A percentile compares a stretch with the other conserved stretches of the same genome.
Conservation (phyloP, 2,113 vertebrate species). For the Neopipo cinnamomea region DNA sequence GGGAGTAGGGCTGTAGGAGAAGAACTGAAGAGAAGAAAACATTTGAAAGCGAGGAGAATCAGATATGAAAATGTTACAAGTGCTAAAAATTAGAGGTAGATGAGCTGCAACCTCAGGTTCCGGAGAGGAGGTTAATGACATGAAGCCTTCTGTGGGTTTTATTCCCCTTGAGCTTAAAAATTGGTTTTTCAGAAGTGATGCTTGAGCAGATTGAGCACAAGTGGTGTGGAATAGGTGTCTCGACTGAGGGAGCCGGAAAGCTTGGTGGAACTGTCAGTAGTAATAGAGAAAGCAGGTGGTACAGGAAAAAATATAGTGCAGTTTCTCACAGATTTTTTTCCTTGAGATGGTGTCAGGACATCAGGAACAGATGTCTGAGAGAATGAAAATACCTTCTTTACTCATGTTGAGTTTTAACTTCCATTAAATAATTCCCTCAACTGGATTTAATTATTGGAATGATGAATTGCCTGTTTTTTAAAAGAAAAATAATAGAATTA, state of each 20-base stretch:
- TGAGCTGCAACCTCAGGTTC: neutral
- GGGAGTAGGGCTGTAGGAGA: neutral
- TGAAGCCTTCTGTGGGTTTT: neutral
- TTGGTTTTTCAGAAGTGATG: neutral
- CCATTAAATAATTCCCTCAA: neutral
- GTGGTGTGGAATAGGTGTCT: neutral
- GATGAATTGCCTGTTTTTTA: neutral
- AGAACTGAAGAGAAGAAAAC: neutral
- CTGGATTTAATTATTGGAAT: neutral
- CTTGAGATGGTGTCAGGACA: neutral
- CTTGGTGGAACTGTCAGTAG: neutral
- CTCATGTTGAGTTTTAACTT: neutral
- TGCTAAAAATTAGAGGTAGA: neutral
- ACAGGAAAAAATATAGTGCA: neutral
- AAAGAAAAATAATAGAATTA: neutral
- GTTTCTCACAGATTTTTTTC: neutral
- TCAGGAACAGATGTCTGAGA: constrained; percentile 14
- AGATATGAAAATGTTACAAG: neutral
- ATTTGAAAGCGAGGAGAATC: neutral
- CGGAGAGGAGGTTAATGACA: neutral
- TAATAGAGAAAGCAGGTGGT: constrained; percentile 10
- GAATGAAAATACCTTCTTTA: neutral
- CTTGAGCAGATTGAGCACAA: neutral
- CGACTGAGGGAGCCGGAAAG: neutral
- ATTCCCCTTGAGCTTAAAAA: neutral